Conservation (phyloP, 2,797 vertebrate genomes). For the Chrysolophus pictus region DNA sequence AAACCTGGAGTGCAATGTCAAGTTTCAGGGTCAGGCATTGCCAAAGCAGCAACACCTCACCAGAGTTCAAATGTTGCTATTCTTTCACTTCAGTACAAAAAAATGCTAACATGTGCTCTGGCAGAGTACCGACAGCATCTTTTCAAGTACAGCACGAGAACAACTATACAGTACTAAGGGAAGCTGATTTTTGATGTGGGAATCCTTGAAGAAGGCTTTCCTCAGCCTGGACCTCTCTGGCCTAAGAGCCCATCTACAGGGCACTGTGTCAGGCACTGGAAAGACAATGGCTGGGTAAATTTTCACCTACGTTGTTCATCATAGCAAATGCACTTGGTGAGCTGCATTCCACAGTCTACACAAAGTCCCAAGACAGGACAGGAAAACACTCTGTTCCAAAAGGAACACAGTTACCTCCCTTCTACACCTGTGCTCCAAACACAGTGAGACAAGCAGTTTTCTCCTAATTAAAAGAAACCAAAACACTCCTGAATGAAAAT, state of each 20-base stretch:
- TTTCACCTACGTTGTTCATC: not conserved
- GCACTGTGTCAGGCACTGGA: fast-evolving
- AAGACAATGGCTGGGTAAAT: not conserved
- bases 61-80: not conserved
- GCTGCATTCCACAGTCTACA: not conserved
- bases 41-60: not conserved
- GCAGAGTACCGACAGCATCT: not conserved
- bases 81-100: not conserved
- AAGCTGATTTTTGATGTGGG: not conserved
- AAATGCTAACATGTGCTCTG: not conserved
- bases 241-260: no score
- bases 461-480: not conserved
- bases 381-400: not conserved
- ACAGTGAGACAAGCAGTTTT: not conserved
- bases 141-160: not conserved
- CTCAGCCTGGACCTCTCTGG: not conserved
- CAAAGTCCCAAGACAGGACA: not conserved
- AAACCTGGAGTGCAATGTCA: fast-evolving
- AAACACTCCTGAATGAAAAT: not conserved
- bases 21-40: not conserved
- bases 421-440: not conserved
- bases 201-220: not conserved
- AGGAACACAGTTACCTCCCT: not conserved
- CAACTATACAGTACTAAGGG: not conserved
- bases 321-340: not conserved